These are phyloP conservation scores for Melospiza georgiana DNA, from an alignment of 2,113 vertebrate species.

Conservation along the genomic window DNA sequence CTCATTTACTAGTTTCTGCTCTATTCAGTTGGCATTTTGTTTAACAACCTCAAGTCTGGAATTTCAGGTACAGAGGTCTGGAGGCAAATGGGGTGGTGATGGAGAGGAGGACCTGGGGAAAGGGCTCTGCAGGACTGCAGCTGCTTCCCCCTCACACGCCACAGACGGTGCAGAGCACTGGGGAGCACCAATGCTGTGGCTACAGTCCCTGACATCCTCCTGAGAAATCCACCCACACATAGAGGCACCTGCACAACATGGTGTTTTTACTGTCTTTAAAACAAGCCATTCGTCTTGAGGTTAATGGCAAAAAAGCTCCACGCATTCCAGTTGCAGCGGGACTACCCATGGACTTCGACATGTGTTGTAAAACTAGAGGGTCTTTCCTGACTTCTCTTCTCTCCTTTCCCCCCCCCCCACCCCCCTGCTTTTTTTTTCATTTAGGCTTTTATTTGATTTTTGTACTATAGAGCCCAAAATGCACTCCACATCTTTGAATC, in stretches of 20 bases:
- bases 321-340: neutral
- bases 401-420: neutral
- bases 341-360: neutral
- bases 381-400: neutral
- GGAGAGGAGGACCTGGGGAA: neutral
- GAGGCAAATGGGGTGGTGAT: neutral
- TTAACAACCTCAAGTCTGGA: conserved; percentile 9
- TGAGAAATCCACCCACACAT: conserved; percentile 14
- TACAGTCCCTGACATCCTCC: neutral
- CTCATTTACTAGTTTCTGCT: conserved; percentile 7
- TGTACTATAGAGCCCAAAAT: neutral
- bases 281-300: neutral
- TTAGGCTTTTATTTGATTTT: neutral
- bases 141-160: neutral
- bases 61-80: neutral
- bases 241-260: neutral
- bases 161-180: fast-evolving
- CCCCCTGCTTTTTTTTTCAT: neutral
- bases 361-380: neutral
- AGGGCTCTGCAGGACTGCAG: neutral
- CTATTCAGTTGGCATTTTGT: neutral
- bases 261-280: conserved; percentile 54
- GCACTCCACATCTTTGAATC: neutral
- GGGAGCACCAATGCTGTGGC: fast-evolving
- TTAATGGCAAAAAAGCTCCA: conserved; percentile 2